Evolutionary conservation across 2,797 vertebrate species (phyloP), one percentile per base, ranked within the genome.

Genomic region (Cirrhinus molitorella): DNA sequence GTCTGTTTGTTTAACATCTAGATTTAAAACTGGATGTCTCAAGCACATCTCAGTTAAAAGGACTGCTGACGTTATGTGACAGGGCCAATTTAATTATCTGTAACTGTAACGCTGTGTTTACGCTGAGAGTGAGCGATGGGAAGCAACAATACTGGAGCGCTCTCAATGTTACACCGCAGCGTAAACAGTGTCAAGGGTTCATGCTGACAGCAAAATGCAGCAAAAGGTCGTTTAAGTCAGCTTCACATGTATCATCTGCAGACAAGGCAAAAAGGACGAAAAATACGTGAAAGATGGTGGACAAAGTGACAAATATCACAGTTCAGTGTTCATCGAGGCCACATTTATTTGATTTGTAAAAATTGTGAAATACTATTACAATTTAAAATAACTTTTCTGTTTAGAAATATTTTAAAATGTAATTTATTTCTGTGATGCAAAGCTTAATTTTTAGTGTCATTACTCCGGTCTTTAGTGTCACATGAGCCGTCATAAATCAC

Each of bases 1-100:
- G 80, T 73, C 72, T 81, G 78, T 88, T 85, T 85, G 77, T 78
- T 83, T 83, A 87, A 84, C 81, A 66, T 85, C 59, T 23, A 47
- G 23, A 86, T 86, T 76, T 76, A 43, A 76, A 86, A 81, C 80
- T 83, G 80, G 37, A 80, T 53, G 51, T 86, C 63, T 81, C 49
- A 23, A 75, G 71, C 10, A 63, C 47, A 40, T 76, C 79, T 77
- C 71, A 19, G 51, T 63, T 86, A 43, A 79, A 83, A 49, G 40
- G 53, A 49, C 31, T 59, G 37, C 53, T 47, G 65, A 72, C 28
- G 61, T 49, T 72, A 65, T 65, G 37, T 31, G 37, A 47, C 34
- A 66, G 14, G 78, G 40, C 34, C 25, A 28, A 16, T 80, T 77
- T 83, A 73, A 83, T 80, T 25, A 76, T 79, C 40, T 25, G 28